phyloP scores from a whole-genome alignment of 2,113 vertebrate species.

The Macrotus californicus region DNA sequence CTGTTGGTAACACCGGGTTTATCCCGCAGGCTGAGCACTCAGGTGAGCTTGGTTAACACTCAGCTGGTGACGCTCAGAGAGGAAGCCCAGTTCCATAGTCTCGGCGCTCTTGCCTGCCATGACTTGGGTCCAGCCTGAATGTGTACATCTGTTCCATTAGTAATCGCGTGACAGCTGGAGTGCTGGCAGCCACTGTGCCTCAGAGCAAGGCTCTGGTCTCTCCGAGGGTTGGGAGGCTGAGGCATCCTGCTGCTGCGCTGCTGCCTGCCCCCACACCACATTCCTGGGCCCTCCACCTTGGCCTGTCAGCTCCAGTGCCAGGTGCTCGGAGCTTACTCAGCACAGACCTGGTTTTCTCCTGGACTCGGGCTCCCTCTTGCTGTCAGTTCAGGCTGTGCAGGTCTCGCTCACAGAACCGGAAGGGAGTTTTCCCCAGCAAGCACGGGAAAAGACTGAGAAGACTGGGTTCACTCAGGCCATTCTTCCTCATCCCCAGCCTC shows the following conservation, averaged over 20 bases:
- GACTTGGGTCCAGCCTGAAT: background rate
- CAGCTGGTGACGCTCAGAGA: background rate
- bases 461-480: background rate
- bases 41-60: background rate
- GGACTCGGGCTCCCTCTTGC: slow-evolving; percentile 44
- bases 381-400: background rate
- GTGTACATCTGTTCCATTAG: background rate
- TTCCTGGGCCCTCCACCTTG: too few relatives aligned
- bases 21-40: background rate
- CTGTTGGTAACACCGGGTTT: background rate
- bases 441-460: background rate
- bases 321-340: background rate
- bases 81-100: background rate
- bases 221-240: background rate
- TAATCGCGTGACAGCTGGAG: background rate
- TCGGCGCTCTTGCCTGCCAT: background rate
- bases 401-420: background rate
- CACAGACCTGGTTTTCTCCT: background rate
- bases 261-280: fast-evolving
- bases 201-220: too few relatives aligned
- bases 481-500: background rate
- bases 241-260: background rate
- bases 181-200: too few relatives aligned
- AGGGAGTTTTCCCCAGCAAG: background rate
- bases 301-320: too few relatives aligned